Base-by-base conservation (phyloP, 2,888 invertebrate species). In the Caenorhabditis sp. region DNA sequence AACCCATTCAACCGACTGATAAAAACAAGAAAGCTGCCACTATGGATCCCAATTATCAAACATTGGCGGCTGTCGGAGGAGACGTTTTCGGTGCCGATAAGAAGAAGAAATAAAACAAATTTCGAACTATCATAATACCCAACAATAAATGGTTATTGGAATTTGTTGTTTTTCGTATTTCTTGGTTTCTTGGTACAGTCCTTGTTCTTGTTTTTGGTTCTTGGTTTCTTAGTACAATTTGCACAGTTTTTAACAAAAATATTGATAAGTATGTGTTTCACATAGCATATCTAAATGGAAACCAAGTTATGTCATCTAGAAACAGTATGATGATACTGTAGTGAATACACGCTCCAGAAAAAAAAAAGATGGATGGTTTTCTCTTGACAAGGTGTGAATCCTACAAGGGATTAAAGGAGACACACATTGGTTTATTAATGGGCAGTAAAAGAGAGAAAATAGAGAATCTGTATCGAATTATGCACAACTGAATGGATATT, bases 1-100 rank as follows among this genome's bases (percentile, higher is more conserved):
- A n/a, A 24, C 19, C 24, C 12, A 24, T 63, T 44, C 31, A 69
- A 26, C 81, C 81, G 31, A 58, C 69, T 10, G 64, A 81, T 31
- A 81, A 81, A 58, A 66, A 64, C 31, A 63, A 35, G 41, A 79
- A 74, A 47, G 83, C 83, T 6, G 83, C 54, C 10, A 83, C 83
- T 19, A 41, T 47, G 73, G 83, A 83, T 74, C 83, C 83, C 5
- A 83, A 83, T 41, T 83, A 83, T 79, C 83, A 83, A 51, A 83
- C 83, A 1, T 54, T 83, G 73, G 83, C 83, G 5, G 83, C 68
- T 41, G 66, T 83, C 51, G 83, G 83, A 16, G 83, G 83, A 24
- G 83, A 83, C 12, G 76, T 76, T 16, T 82, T 82, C 41, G 82
- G 82, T 59, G 76, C 70, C 7, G 77, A 82, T 26, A 82, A 77